phyloP scores from a whole-genome alignment of 2,113 vertebrate species.

The Scartelaos histophorus region DNA sequence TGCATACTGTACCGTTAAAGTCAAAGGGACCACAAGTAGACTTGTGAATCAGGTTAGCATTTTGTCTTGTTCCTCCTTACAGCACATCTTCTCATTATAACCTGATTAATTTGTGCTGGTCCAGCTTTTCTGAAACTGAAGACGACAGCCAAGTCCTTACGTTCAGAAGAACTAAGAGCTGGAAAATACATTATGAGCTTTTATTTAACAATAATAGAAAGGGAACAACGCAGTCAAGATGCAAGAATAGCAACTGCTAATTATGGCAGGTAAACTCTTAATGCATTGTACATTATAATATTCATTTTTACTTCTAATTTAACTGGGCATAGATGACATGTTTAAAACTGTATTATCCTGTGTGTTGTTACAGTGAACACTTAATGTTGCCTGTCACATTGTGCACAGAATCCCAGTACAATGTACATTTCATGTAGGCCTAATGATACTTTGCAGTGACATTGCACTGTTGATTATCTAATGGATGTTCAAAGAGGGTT shows the following conservation, averaged over 20 bases:
- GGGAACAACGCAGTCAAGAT: slow-evolving; percentile 29
- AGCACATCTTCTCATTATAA: slow-evolving; percentile 38
- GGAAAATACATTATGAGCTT: slow-evolving; percentile 7
- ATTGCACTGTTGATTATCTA: too few species aligned
- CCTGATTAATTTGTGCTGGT: slow-evolving; percentile 45
- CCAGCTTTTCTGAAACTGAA: slow-evolving; percentile 22
- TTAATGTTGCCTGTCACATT: background rate
- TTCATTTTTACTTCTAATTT: background rate
- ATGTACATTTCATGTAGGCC: slow-evolving; percentile 8
- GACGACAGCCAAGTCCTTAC: slow-evolving; percentile 21
- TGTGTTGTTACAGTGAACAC: background rate
- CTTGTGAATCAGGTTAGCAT: slow-evolving; percentile 47
- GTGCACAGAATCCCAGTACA: background rate
- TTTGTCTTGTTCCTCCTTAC: slow-evolving; percentile 42
- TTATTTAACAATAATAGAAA: slow-evolving; percentile 18
- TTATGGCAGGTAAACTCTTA: background rate
- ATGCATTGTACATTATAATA: background rate
- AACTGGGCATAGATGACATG: background rate
- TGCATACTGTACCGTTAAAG: background rate
- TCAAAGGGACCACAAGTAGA: slow-evolving; percentile 32
- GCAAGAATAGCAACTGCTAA: slow-evolving; percentile 8
- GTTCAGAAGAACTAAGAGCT: slow-evolving; percentile 14
- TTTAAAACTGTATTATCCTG: background rate
- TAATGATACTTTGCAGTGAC: too few species aligned
- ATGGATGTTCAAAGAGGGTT: slow-evolving; percentile 17